Percentiles rank a stretch among this genome's conserved stretches.
These are phyloP conservation scores for Acropora yongei DNA, from an alignment of 64 coral and sea anemone genomes.

Conservation along the genomic window DNA sequence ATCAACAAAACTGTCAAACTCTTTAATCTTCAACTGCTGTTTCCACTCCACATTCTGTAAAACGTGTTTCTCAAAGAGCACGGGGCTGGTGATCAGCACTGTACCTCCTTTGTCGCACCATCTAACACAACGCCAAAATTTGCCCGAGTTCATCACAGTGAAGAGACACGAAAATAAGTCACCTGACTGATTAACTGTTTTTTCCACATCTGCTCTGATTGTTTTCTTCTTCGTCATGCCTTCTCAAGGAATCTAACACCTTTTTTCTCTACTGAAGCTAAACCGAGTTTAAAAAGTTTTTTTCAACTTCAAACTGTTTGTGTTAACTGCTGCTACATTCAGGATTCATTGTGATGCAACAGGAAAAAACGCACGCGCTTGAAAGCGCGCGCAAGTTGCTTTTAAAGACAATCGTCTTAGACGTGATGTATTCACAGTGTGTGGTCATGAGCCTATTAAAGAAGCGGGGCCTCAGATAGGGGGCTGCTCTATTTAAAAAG, in stretches of 20 bases:
- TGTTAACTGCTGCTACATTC: too few relatives aligned
- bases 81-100: background rate
- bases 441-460: too few relatives aligned
- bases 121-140: conserved; percentile 38
- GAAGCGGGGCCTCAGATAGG: too few relatives aligned
- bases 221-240: background rate
- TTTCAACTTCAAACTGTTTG: too few relatives aligned
- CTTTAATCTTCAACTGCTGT: background rate
- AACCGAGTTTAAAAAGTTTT: too few relatives aligned
- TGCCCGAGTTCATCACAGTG: background rate
- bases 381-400: too few relatives aligned
- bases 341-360: too few relatives aligned
- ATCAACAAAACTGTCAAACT: conserved; percentile 7
- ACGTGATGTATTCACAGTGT: too few relatives aligned
- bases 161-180: background rate
- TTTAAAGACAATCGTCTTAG: too few relatives aligned
- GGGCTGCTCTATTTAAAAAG: too few relatives aligned
- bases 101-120: conserved; percentile 19
- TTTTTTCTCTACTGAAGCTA: too few relatives aligned
- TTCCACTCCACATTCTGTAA: background rate
- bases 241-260: background rate
- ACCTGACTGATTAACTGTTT: background rate
- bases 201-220: background rate
- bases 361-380: too few relatives aligned
- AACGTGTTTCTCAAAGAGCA: conserved; percentile 12